Conservation (phyloP, 2,113 vertebrate species). For the Apus apus region DNA sequence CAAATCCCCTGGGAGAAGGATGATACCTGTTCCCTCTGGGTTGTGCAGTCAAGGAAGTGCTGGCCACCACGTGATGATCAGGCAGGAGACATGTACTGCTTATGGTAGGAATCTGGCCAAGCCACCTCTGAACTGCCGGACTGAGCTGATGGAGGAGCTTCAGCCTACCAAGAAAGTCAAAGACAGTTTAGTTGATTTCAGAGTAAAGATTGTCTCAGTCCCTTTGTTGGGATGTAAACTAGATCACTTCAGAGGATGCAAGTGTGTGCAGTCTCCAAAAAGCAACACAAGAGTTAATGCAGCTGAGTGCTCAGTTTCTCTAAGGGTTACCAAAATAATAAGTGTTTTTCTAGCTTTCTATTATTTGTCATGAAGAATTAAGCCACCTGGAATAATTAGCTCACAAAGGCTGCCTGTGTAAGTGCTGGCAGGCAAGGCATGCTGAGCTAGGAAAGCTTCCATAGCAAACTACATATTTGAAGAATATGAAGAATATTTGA, state of each 20-base stretch:
- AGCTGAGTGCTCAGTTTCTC: neutral
- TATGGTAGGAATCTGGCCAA: neutral
- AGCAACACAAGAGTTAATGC: neutral
- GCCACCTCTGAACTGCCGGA: neutral
- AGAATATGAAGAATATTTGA: neutral
- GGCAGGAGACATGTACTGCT: fast-evolving
- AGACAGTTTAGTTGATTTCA: neutral
- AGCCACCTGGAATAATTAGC: conserved; percentile 40
- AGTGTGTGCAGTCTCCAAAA: neutral
- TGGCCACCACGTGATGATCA: neutral
- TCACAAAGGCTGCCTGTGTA: conserved; percentile 34
- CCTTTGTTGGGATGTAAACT: neutral
- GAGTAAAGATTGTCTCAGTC: neutral
- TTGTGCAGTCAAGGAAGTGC: neutral
- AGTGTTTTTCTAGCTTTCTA: neutral
- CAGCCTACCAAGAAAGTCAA: neutral
- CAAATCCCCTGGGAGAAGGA: neutral
- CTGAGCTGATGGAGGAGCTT: neutral
- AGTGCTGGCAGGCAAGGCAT: neutral
- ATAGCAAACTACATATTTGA: neutral
- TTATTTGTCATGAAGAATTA: conserved; percentile 46
- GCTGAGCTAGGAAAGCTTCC: conserved; percentile 34
- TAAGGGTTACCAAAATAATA: conserved; percentile 17
- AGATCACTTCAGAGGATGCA: neutral
- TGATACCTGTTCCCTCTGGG: neutral